These are phyloP conservation scores for Schizopygopsis malacanthus DNA, from an alignment of 2,797 vertebrate genomes.

Conservation along the genomic window DNA sequence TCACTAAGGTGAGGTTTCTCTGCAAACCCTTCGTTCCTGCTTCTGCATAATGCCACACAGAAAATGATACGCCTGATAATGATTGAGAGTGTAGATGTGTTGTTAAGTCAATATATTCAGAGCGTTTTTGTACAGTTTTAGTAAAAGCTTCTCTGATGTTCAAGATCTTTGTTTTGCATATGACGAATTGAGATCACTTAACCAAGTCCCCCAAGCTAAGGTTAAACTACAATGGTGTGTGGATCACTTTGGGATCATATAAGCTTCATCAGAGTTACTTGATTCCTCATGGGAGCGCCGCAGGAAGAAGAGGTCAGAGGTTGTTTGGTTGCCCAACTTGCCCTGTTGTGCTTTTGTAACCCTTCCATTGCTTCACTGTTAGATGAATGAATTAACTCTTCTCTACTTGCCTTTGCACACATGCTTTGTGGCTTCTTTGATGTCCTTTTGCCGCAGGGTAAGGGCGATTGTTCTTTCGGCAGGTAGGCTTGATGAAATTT, in stretches of 20 bases:
- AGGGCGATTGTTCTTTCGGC: conserved; percentile 37
- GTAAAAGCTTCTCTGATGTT: background rate
- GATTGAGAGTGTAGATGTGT: conserved; percentile 28
- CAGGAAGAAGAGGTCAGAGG: conserved; percentile 66
- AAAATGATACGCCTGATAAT: background rate
- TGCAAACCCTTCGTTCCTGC: conserved; percentile 23
- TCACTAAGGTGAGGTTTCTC: conserved; percentile 27
- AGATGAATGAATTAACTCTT: conserved; percentile 56
- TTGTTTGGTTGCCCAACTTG: conserved; percentile 48
- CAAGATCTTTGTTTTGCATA: conserved; percentile 51
- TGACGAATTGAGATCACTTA: conserved; percentile 59
- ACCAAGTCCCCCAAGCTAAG: conserved; percentile 48
- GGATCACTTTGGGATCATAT: conserved; percentile 55
- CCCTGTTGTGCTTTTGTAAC: conserved; percentile 59
- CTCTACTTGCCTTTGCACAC: conserved; percentile 38
- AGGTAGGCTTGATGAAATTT: conserved; percentile 52
- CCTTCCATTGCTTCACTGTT: conserved; percentile 47
- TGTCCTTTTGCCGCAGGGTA: conserved; percentile 50
- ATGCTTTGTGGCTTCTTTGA: conserved; percentile 59
- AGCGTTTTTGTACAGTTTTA: background rate
- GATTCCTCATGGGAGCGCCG: conserved; percentile 63
- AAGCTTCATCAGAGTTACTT: conserved; percentile 68
- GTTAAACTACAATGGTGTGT: conserved; percentile 50
- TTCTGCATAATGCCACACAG: conserved; percentile 46
- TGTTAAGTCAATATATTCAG: background rate